Conservation (phyloP, 30 jellyfish, hydroid and myxozoan species). For the Chrysaora quinquecirrha region DNA sequence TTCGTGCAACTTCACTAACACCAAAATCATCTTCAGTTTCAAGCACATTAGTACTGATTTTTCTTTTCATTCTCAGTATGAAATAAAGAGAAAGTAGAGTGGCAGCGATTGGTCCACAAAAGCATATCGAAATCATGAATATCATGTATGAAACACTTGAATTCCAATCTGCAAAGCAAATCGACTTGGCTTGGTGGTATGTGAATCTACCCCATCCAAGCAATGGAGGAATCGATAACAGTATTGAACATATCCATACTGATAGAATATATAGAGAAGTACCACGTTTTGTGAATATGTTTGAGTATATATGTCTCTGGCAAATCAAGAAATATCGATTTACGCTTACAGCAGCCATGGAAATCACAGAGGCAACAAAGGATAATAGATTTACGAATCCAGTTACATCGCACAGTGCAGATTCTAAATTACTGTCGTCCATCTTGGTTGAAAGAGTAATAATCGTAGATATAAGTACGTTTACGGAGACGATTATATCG, state of each 20-base stretch:
- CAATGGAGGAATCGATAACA: slow-evolving; percentile 65
- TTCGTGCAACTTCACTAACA: background rate
- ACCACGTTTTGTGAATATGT: slow-evolving; percentile 30
- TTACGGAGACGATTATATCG: slow-evolving; percentile 63
- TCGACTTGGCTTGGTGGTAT: slow-evolving; percentile 37
- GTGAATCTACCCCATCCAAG: slow-evolving; percentile 70
- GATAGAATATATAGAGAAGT: slow-evolving; percentile 15
- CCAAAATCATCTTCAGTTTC: background rate
- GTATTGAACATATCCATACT: slow-evolving; percentile 55
- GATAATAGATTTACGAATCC: slow-evolving; percentile 67
- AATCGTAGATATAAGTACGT: slow-evolving; percentile 26
- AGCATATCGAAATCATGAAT: slow-evolving; percentile 70
- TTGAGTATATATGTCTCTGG: slow-evolving; percentile 26
- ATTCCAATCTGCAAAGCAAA: slow-evolving; percentile 77
- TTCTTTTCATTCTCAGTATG: slow-evolving; percentile 27
- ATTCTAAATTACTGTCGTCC: background rate
- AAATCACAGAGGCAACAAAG: slow-evolving; percentile 75
- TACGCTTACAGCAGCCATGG: slow-evolving; percentile 72
- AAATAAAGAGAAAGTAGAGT: slow-evolving; percentile 43
- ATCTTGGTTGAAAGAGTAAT: background rate
- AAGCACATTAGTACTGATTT: background rate
- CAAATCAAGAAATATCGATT: slow-evolving; percentile 64
- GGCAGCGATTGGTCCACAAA: slow-evolving; percentile 78
- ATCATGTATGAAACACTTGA: slow-evolving; percentile 55
- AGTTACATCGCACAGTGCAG: slow-evolving; percentile 42